Conservation (phyloP, 2,113 vertebrate species). For the Etia nguti region DNA sequence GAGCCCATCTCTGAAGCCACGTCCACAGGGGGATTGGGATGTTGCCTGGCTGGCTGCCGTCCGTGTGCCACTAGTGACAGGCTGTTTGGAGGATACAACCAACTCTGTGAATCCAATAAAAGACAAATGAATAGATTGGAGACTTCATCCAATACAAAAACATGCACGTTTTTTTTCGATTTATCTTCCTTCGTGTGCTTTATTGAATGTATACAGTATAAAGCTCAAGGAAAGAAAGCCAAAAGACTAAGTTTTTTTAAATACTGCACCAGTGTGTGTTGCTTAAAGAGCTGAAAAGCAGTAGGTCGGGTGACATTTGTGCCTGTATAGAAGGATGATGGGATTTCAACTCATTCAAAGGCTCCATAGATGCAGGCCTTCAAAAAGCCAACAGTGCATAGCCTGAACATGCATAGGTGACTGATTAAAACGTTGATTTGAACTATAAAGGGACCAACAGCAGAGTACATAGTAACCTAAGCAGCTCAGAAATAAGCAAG, state of each 20-base stretch:
- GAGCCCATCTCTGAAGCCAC: slow-evolving; percentile 53
- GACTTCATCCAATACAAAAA: neutral
- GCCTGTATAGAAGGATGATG: neutral
- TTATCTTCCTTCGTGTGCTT: neutral
- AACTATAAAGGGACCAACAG: neutral
- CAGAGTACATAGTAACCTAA: neutral
- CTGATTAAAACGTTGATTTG: neutral
- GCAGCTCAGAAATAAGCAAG: neutral
- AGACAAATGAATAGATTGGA: neutral
- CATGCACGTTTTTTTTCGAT: neutral
- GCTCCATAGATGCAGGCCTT: neutral
- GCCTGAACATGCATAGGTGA: neutral
- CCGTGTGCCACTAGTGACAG: slow-evolving; percentile 17
- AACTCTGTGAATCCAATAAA: slow-evolving; percentile 19
- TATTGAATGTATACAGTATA: neutral
- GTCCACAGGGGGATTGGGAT: slow-evolving; percentile 50
- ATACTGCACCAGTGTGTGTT: neutral
- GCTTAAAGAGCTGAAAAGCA: neutral
- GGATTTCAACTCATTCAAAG: neutral
- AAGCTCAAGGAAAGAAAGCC: neutral
- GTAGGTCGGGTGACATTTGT: neutral
- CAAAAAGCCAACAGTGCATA: neutral
- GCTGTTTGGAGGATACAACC: slow-evolving; percentile 11
- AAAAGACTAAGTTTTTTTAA: neutral
- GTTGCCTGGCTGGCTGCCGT: slow-evolving; percentile 45